Evolutionary conservation across 2,797 vertebrate species (phyloP).

Genomic region (Dicrostonyx torquatus): DNA sequence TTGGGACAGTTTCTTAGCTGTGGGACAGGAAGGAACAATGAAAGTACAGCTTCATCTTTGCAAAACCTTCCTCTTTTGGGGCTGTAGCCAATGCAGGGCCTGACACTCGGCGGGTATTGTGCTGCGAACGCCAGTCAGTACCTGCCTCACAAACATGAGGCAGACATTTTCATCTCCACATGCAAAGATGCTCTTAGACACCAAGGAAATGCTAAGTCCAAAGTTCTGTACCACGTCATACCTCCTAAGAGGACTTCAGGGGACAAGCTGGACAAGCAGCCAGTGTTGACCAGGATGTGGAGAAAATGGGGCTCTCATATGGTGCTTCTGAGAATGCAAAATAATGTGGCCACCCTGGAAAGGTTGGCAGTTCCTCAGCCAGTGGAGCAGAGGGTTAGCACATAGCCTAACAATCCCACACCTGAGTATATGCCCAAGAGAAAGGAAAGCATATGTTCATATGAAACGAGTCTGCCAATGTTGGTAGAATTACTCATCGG

Average conservation of each 20-base stretch:
- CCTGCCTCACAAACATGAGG: background rate
- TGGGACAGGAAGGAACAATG: background rate
- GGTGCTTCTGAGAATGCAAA: background rate
- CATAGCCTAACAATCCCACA: background rate
- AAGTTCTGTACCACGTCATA: background rate
- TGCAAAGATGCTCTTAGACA: background rate
- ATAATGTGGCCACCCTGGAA: background rate
- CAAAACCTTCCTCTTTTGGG: background rate
- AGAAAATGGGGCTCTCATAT: background rate
- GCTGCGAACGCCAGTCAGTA: background rate
- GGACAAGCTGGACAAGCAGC: background rate
- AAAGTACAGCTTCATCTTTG: background rate
- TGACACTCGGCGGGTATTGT: rapidly evolving
- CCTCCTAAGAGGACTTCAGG: background rate
- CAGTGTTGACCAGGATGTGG: background rate
- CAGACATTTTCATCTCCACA: background rate
- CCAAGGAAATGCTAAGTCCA: background rate
- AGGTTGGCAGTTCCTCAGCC: background rate
- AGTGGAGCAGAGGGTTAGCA: background rate
- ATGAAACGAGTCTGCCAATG: background rate
- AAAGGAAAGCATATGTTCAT: background rate
- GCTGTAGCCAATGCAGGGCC: background rate
- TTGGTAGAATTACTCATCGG: background rate
- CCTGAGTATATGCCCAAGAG: background rate
- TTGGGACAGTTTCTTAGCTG: conserved; percentile 17